Percentiles rank a stretch among this genome's conserved stretches.
Conservation (phyloP, 2,113 vertebrate genomes). For the Corythaeola cristata region DNA sequence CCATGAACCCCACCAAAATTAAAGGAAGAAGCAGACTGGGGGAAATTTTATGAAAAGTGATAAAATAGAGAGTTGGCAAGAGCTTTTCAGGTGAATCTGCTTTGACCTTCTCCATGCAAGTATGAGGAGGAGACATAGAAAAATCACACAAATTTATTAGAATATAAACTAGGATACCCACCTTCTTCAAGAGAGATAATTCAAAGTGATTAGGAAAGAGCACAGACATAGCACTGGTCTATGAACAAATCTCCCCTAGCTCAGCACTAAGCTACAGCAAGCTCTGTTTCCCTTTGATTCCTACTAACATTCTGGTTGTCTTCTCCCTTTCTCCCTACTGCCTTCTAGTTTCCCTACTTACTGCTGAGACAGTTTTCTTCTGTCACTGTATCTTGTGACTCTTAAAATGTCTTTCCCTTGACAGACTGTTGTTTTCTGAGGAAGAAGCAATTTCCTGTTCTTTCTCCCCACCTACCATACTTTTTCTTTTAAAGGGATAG, state of each 20-base stretch:
- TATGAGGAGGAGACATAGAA: not conserved
- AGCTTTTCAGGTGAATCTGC: not conserved
- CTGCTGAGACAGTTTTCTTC: not conserved
- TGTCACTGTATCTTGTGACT: slow-evolving; percentile 2
- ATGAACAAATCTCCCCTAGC: not conserved
- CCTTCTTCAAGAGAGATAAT: not conserved
- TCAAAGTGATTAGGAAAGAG: not conserved
- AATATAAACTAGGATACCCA: not conserved
- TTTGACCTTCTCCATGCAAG: not conserved
- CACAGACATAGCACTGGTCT: not conserved
- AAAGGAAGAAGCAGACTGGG: not conserved
- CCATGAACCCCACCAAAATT: not conserved
- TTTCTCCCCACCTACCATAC: not conserved
- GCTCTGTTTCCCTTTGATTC: not conserved
- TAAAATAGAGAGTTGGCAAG: not conserved
- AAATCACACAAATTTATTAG: not conserved
- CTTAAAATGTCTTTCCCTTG: slow-evolving; percentile 28
- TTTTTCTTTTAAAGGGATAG: slow-evolving; percentile 39
- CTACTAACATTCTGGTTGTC: not conserved
- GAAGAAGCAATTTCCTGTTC: slow-evolving; percentile 49
- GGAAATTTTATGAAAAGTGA: not conserved
- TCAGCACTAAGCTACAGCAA: not conserved
- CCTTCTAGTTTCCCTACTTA: not conserved
- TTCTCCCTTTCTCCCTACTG: not conserved
- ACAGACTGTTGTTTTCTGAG: not conserved